Conservation (phyloP, 2,888 invertebrate genomes). For the Cerastis leucographa region DNA sequence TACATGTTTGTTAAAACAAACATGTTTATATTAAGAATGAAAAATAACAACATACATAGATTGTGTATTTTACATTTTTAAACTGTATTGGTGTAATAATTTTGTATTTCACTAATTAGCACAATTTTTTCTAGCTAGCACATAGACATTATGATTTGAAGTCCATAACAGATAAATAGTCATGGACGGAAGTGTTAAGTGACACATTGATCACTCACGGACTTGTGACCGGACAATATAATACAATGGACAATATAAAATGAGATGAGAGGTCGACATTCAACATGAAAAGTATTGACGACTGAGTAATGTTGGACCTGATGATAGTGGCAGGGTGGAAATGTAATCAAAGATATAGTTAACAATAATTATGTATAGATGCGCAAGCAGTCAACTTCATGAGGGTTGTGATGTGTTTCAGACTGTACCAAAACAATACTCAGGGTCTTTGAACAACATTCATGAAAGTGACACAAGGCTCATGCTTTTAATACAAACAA, state of each 20-base stretch:
- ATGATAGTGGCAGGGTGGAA: constrained; percentile 86
- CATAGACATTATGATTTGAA: constrained; percentile 68
- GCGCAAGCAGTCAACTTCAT: constrained; percentile 79
- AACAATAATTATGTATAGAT: constrained; percentile 77
- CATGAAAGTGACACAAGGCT: constrained; percentile 75
- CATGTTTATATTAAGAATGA: constrained; percentile 51
- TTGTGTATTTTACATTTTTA: constrained; percentile 24
- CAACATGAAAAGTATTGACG: constrained; percentile 80
- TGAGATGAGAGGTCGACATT: constrained; percentile 74
- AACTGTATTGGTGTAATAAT: constrained; percentile 33
- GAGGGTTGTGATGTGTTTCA: constrained; percentile 70
- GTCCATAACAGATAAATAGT: constrained; percentile 73
- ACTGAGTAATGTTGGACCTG: constrained; percentile 83
- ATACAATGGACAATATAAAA: constrained; percentile 65
- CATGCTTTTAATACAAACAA: constrained; percentile 71
- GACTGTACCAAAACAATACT: constrained; percentile 17
- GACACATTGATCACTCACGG: constrained; percentile 69
- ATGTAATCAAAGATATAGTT: constrained; percentile 89
- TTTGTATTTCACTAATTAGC: constrained; percentile 61
- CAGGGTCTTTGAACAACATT: constrained; percentile 66
- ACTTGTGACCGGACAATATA: constrained; percentile 64
- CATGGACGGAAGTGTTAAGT: constrained; percentile 87
- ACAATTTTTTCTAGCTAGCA: constrained; percentile 80
- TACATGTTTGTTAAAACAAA: constrained; percentile 47
- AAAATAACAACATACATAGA: constrained; percentile 11